A percentile compares a stretch with the other conserved stretches of the same genome.
These are phyloP conservation scores for Patiria miniata DNA, from an alignment of 35 echinoderm and acorn worm genomes.

Conservation along the genomic window DNA sequence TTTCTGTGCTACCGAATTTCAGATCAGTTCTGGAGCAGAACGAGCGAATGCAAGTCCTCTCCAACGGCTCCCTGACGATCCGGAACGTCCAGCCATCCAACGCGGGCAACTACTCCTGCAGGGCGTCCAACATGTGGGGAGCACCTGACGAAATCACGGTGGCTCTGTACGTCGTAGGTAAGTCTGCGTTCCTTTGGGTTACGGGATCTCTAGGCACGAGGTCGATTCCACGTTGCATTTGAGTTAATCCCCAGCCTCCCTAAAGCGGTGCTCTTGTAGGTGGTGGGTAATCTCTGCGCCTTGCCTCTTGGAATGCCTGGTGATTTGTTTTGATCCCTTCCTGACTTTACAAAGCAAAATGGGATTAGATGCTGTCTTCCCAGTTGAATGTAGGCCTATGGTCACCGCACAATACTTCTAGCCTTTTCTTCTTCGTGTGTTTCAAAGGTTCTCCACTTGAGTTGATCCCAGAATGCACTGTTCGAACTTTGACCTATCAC, in stretches of 20 bases:
- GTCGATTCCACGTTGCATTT: no score
- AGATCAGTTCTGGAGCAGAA: slow-evolving; percentile 39
- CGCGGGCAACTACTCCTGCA: slow-evolving; percentile 87
- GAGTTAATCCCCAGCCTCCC: no score
- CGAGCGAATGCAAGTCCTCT: slow-evolving; percentile 49
- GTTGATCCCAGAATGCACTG: neutral
- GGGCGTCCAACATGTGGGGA: slow-evolving; percentile 79
- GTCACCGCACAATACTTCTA: neutral
- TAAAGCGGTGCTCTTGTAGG: no score
- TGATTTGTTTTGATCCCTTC: no score
- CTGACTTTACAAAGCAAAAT: no score
- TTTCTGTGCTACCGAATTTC: neutral
- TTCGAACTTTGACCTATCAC: neutral
- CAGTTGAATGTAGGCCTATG: no score
- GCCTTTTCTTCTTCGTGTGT: neutral
- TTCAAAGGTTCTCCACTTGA: neutral
- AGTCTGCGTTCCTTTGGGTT: slow-evolving; percentile 14
- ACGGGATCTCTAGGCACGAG: no score
- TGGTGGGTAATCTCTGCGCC: no score
- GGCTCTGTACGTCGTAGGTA: slow-evolving; percentile 88
- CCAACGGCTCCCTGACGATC: slow-evolving; percentile 79
- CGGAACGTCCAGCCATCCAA: slow-evolving; percentile 46
- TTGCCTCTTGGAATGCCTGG: no score
- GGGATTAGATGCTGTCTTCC: no score
- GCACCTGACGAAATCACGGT: slow-evolving; percentile 85